A percentile compares a stretch with the other conserved stretches of the same genome.
These are phyloP conservation scores for Pelecanoides urinatrix DNA, from an alignment of 2,113 vertebrate species.

Conservation along the genomic window DNA sequence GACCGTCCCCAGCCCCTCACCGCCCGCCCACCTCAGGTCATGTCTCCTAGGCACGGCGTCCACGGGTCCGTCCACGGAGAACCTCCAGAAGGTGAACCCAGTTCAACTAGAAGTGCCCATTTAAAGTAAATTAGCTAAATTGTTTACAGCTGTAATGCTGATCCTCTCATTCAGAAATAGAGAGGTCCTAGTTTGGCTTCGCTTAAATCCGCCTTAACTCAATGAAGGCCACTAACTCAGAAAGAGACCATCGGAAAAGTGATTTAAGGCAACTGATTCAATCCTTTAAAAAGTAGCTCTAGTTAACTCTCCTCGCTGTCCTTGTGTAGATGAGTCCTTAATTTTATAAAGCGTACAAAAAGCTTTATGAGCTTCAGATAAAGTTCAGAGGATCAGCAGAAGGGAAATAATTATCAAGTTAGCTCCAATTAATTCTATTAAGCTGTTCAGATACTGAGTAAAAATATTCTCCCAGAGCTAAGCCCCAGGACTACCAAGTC, in stretches of 20 bases:
- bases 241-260: not conserved
- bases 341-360: not conserved
- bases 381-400: not conserved
- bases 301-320: not conserved
- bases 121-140: not conserved
- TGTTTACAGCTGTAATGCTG: not conserved
- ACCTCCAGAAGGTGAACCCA: not conserved
- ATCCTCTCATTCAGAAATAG: not conserved
- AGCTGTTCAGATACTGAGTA: not conserved
- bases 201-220: not conserved
- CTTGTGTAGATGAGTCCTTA: not conserved
- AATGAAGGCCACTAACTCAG: not conserved
- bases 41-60: not conserved
- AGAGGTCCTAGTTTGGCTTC: not conserved
- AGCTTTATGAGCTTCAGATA: not conserved
- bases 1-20: not conserved
- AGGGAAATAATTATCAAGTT: not conserved
- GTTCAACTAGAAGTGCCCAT: not conserved
- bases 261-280: not conserved
- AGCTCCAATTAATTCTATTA: not conserved
- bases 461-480: not conserved
- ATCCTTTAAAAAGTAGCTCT: not conserved
- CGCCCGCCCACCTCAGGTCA: fast-evolving
- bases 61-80: not conserved
- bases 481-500: not conserved